Evolutionary conservation across 2,888 invertebrate species (phyloP).

Genomic region (Epirrita christyi): DNA sequence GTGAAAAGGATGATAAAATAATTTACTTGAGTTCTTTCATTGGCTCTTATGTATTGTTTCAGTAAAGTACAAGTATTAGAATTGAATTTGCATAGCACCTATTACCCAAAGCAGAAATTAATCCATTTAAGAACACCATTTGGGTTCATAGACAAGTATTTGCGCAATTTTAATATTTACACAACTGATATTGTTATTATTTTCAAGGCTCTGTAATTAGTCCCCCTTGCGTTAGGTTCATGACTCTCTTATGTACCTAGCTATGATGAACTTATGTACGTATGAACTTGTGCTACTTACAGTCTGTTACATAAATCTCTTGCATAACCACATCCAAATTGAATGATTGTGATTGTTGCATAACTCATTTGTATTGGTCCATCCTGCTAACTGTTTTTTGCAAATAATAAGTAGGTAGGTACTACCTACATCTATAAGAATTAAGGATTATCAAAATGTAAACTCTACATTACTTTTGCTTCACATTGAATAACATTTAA

Average conservation of each 20-base stretch:
- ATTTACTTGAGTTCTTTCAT: too few species aligned
- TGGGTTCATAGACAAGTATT: too few species aligned
- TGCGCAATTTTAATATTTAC: too few species aligned
- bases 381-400: background rate
- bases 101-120: too few species aligned
- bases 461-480: conserved; percentile 23
- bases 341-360: conserved; percentile 42
- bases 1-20: too few species aligned
- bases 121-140: too few species aligned
- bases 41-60: too few species aligned
- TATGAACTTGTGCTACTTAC: conserved; percentile 16
- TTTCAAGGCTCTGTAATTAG: too few species aligned
- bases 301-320: conserved; percentile 32
- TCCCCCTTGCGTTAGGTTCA: conserved; percentile 24
- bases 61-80: too few species aligned
- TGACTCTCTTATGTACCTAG: conserved; percentile 24
- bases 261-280: background rate
- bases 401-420: background rate
- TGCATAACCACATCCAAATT: conserved; percentile 35
- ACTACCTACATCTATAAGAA: background rate
- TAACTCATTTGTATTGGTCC: conserved; percentile 38
- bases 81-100: too few species aligned
- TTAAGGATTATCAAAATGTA: conserved; percentile 1
- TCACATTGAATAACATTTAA: conserved; percentile 51
- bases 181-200: too few species aligned